phyloP scores from a whole-genome alignment of 1,140 invertebrate species.

The Ostrea denselamellosa region DNA sequence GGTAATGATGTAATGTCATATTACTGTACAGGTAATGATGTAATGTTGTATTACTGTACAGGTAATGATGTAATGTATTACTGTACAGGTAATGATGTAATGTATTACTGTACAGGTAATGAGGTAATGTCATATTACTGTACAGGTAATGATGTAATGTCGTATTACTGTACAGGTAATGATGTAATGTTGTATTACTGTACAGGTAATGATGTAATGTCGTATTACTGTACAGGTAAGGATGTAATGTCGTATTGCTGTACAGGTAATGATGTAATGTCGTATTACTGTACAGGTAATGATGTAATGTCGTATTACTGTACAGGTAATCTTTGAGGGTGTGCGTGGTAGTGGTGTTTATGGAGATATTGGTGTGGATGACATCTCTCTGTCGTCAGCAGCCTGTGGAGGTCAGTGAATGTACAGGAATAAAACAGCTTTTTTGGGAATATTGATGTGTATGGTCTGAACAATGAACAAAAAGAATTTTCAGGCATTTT shows the following conservation, averaged over 20 bases:
- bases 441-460: too few species aligned
- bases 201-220: background rate
- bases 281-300: background rate
- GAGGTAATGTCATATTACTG: too few species aligned
- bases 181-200: background rate
- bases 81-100: too few species aligned
- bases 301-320: background rate
- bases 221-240: background rate
- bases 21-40: too few species aligned
- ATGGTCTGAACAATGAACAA: background rate
- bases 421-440: background rate
- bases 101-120: too few species aligned
- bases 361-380: constrained; percentile 75
- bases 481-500: too few species aligned
- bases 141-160: background rate
- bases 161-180: background rate
- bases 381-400: constrained; percentile 64
- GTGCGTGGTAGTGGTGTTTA: constrained; percentile 60
- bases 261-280: background rate
- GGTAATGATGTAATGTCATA: too few species aligned
- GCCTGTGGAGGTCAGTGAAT: constrained; percentile 55
- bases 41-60: too few species aligned
- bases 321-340: constrained; percentile 56
- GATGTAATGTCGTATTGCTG: background rate
- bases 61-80: too few species aligned